These are phyloP conservation scores for Melierax canorus DNA, from an alignment of 2,113 vertebrate species.

Conservation along the genomic window DNA sequence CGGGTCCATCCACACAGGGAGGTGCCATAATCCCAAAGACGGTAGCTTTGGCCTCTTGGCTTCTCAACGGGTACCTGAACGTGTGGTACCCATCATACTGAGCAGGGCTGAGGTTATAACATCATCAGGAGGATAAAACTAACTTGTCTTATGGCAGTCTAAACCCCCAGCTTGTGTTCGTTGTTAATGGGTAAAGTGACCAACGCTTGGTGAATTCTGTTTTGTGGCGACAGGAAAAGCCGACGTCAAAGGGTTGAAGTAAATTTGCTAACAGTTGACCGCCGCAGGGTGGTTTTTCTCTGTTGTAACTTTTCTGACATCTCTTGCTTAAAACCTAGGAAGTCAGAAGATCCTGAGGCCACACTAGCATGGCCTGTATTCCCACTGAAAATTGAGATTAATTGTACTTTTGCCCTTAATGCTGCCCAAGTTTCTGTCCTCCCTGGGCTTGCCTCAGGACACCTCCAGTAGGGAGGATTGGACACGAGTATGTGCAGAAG, in stretches of 20 bases:
- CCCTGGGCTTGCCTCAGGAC: not conserved
- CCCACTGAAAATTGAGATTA: not conserved
- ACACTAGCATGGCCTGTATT: not conserved
- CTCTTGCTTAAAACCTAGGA: not conserved
- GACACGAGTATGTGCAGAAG: not conserved
- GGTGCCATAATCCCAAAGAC: not conserved
- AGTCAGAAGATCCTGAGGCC: not conserved
- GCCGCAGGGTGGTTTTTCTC: not conserved
- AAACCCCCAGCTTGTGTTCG: not conserved
- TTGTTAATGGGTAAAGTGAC: not conserved
- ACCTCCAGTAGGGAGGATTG: not conserved
- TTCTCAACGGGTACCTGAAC: not conserved
- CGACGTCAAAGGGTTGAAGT: not conserved
- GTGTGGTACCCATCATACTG: not conserved
- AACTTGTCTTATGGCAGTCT: not conserved
- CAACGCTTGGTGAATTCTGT: not conserved
- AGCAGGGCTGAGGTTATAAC: accelerated
- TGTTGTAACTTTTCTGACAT: not conserved
- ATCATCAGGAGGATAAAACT: not conserved
- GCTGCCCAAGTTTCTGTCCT: not conserved
- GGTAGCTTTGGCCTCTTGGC: not conserved
- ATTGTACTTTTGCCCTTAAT: not conserved
- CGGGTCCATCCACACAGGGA: not conserved
- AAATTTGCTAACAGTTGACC: not conserved
- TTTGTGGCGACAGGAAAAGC: not conserved